phyloP scores from a whole-genome alignment of 2,797 vertebrate genomes.

The Anguilla marmorata region DNA sequence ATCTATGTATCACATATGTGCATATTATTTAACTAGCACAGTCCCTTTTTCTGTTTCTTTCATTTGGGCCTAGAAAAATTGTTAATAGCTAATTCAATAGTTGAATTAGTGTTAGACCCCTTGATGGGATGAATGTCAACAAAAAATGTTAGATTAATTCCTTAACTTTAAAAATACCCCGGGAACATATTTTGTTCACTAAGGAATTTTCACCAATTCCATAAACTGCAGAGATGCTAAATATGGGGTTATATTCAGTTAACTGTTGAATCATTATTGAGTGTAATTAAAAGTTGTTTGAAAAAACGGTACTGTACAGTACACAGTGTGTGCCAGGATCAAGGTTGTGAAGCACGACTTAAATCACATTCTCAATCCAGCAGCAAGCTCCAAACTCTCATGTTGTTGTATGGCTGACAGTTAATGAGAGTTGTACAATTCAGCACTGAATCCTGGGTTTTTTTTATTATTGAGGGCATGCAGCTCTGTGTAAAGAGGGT shows the following conservation, averaged over 20 bases:
- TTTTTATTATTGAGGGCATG: background rate
- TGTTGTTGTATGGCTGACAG: background rate
- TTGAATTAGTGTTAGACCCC: no score
- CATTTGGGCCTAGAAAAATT: no score
- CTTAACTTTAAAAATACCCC: background rate
- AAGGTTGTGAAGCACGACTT: background rate
- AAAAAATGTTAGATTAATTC: no score
- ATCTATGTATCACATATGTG: background rate
- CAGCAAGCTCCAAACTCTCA: background rate
- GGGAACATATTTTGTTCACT: background rate
- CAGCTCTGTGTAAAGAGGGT: constrained; percentile 33
- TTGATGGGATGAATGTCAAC: no score
- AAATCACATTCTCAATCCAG: background rate
- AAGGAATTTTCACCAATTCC: background rate
- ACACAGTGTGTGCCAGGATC: background rate
- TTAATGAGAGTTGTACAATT: background rate
- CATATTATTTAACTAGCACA: no score
- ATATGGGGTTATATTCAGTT: background rate
- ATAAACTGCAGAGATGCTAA: background rate
- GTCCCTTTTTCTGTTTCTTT: no score
- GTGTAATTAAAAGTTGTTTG: background rate
- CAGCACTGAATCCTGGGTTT: background rate
- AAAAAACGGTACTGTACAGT: background rate
- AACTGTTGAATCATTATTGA: background rate
- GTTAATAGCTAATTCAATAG: no score